Conservation (phyloP, 2,797 vertebrate species). For the Phaenicophaeus curvirostris region DNA sequence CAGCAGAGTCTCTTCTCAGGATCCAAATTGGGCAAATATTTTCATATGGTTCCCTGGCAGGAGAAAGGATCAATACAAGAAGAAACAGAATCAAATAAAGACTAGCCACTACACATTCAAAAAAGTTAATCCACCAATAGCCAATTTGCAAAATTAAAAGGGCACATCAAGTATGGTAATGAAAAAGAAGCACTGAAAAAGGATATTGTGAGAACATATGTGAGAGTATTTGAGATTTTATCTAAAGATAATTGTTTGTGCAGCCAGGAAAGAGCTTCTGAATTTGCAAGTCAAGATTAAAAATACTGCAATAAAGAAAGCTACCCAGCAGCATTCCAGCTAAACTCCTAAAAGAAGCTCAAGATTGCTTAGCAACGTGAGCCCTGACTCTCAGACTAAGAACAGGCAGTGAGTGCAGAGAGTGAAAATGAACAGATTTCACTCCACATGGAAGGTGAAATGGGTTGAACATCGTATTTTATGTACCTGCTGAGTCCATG, state of each 20-base stretch:
- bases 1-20: background rate
- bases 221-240: background rate
- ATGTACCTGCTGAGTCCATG: slow-evolving; percentile 7
- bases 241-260: slow-evolving; percentile 10
- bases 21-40: background rate
- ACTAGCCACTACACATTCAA: background rate
- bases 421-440: slow-evolving; percentile 26
- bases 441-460: slow-evolving; percentile 17
- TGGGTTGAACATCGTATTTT: slow-evolving; percentile 21
- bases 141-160: background rate
- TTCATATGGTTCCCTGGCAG: background rate
- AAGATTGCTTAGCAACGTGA: background rate
- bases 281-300: slow-evolving; percentile 31
- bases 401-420: background rate
- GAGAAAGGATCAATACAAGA: background rate
- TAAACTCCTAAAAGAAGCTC: slow-evolving; percentile 3
- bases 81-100: background rate
- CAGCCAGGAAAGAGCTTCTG: background rate
- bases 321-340: background rate
- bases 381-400: background rate
- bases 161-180: background rate
- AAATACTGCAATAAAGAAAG: slow-evolving; percentile 10
- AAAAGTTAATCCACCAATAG: background rate
- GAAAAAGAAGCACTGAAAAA: background rate
- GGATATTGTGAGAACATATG: background rate